Evolutionary conservation across 2,888 invertebrate genomes (phyloP), one percentile per base, ranked within the genome.

Genomic region (Thysanoteuthis rhombus): DNA sequence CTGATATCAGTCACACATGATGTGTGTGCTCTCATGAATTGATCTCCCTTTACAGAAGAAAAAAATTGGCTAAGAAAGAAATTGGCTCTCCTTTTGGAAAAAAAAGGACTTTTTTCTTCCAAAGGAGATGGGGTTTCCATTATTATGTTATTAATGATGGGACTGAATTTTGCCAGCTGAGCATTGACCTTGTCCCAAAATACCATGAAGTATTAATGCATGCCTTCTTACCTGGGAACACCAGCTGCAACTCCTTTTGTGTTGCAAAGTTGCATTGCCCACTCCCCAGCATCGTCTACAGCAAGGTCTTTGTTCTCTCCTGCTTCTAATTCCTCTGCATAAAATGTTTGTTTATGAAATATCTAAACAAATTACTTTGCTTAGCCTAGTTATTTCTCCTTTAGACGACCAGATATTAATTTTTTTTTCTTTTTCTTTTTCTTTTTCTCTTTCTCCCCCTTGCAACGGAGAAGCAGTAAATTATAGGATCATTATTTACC

Each of bases 391-490:
- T n/a, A n/a, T n/a, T 36, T 36, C n/a, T 75, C 3, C 12, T 75
- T 75, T 16, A 75, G n/a, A n/a, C 19, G 10, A n/a, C 22, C 92
- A 52, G 10, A 42, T 40, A 32, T 93, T 38, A 28, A 1, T 40
- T 19, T 93, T 10, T 92, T 38, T 92, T 42, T 93, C 42, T 40
- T 75, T 47, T 19, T 93, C 93, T n/a, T n/a, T n/a, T n/a, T n/a
- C n/a, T n/a, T n/a, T n/a, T n/a, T n/a, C n/a, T n/a, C n/a, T n/a
- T n/a, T n/a, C 75, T 36, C 38, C 92, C 38, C 19, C 58, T 32
- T 58, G 0, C 4, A 32, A 25, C 28, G 5, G 58, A 32, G 25
- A 58, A 32, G 12, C 75, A 75, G 19, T n/a, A n/a, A 75, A 75
- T 75, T 75, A 12, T 36, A 75, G 36, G 0, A 12, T 16, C n/a